Evolutionary conservation across 2,113 vertebrate species (phyloP), one percentile per base, ranked within the genome.

Genomic region (Barnardius zonarius): DNA sequence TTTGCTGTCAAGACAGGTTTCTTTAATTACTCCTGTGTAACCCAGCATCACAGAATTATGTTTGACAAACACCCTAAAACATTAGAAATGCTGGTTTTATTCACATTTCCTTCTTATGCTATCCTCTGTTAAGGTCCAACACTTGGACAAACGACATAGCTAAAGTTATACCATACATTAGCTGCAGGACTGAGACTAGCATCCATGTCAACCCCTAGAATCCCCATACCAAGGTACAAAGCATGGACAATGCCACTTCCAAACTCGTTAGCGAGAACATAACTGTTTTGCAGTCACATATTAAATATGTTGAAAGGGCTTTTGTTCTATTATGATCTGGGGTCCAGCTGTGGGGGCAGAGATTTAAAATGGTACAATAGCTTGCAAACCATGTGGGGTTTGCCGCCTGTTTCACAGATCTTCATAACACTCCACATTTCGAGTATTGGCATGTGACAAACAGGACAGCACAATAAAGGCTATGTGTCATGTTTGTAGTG

Each of bases 311-410:
- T 52, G 52, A 91, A 86, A 75, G 62, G 35, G 61, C 77, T 84
- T 92, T 92, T 95, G 62, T 86, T 89, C 68, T 84, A 33, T 76
- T 92, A 66, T 48, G 84, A 82, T 95, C 81, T 84, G 66, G 66
- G 30, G 22, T 64, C 77, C 80, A 91, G 74, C 89, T 93, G 74
- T 75, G 66, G 59, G 80, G 70, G 14, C 7, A 17, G 62, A 73
- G 35, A 93, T 73, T 84, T 91, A 48, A 91, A 91, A 61, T 35
- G 16, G 57, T 52, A 84, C 66, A 90, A 86, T 46, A 77, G 86
- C 76, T 59, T 59, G 57, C 33, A 59, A 59, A 16, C n/a, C n/a
- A 59, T 77, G 61, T 48, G 74, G 80, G 46, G 39, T 72, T 92
- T 80, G 51, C 43, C 92, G 78, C 10, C 83, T 70, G 31, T 78